Percentiles rank a stretch among this genome's conserved stretches.
Conservation (phyloP, 2,797 vertebrate species). For the Fringilla coelebs region DNA sequence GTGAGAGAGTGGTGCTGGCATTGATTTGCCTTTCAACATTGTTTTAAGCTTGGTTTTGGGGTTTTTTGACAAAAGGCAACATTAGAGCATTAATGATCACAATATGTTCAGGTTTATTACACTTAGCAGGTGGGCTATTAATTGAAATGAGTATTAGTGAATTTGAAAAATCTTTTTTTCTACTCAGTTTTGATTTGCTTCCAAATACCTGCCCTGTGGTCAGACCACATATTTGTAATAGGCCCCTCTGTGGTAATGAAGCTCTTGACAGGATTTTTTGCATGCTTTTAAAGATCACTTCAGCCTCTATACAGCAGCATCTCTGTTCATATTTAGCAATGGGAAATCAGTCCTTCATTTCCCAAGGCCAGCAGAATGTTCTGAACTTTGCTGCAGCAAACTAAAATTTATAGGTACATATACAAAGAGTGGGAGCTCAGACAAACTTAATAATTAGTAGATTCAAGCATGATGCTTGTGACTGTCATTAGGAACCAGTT, state of each 20-base stretch:
- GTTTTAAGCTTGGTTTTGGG: neutral
- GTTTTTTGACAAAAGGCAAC: neutral
- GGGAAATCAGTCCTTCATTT: neutral
- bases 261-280: neutral
- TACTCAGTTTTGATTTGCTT: constrained; percentile 53
- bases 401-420: neutral
- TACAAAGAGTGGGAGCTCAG: neutral
- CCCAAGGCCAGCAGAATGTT: neutral
- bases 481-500: neutral
- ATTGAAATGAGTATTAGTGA: constrained; percentile 6
- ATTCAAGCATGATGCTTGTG: neutral
- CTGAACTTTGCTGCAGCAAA: neutral
- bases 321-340: neutral
- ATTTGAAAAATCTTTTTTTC: constrained; percentile 10
- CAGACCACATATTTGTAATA: neutral
- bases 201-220: neutral
- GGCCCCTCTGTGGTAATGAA: neutral
- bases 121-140: constrained; percentile 38
- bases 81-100: constrained; percentile 13
- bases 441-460: neutral
- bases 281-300: neutral
- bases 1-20: neutral
- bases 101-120: constrained; percentile 6
- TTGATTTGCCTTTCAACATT: neutral
- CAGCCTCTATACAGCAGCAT: neutral